These are phyloP conservation scores for Drosophila leonis DNA, from an alignment of 2,888 invertebrate genomes.

Conservation along the genomic window DNA sequence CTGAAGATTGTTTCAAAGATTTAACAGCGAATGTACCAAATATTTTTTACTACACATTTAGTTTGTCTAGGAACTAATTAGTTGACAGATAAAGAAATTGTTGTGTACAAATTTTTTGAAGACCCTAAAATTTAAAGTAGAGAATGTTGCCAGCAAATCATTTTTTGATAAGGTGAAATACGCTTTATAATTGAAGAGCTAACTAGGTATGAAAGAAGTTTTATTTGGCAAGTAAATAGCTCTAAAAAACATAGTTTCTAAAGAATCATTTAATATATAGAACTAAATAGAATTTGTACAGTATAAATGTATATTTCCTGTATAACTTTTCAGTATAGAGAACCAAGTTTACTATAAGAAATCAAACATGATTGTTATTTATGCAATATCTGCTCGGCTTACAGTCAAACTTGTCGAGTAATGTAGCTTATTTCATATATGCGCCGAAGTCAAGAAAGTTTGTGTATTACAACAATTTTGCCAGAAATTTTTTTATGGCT, in stretches of 20 bases:
- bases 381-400: background rate
- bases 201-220: too few relatives aligned
- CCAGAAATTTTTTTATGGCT: conserved; percentile 31
- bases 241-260: too few relatives aligned
- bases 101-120: too few relatives aligned
- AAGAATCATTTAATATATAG: too few relatives aligned
- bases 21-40: background rate
- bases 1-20: background rate
- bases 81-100: too few relatives aligned
- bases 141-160: too few relatives aligned
- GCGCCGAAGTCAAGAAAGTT: background rate
- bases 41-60: background rate
- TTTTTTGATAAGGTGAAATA: too few relatives aligned
- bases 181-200: too few relatives aligned
- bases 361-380: background rate
- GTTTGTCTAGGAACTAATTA: background rate
- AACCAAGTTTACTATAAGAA: background rate
- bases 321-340: background rate
- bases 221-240: too few relatives aligned
- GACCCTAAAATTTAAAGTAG: too few relatives aligned
- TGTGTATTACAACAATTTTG: background rate
- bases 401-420: background rate
- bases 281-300: too few relatives aligned
- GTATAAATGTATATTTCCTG: too few relatives aligned
- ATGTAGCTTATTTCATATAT: background rate